These are phyloP conservation scores for Plutomurus gul DNA, from an alignment of 1,140 invertebrate genomes.

Conservation along the genomic window DNA sequence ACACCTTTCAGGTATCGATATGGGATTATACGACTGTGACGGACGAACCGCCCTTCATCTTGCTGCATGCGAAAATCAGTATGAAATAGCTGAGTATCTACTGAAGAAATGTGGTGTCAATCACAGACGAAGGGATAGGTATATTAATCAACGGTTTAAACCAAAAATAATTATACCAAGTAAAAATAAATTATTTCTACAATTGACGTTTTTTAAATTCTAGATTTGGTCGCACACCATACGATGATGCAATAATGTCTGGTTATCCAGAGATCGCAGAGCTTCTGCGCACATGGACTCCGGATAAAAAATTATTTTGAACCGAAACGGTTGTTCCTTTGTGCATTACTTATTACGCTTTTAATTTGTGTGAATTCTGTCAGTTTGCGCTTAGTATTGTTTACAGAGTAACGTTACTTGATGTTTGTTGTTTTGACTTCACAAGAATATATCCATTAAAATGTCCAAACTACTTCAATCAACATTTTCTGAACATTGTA, in stretches of 20 bases:
- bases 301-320: not conserved
- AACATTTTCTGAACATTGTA: no score
- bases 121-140: constrained; percentile 56
- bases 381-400: no score
- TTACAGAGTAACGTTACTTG: no score
- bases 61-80: constrained; percentile 86
- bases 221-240: not conserved
- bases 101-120: constrained; percentile 82
- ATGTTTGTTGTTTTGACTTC: no score
- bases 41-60: constrained; percentile 83
- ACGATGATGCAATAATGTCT: not conserved
- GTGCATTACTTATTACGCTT: no score
- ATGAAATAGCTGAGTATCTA: constrained; percentile 84
- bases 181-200: no score
- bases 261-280: not conserved
- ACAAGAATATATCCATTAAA: no score
- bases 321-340: no score
- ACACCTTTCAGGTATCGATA: constrained; percentile 89
- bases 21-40: constrained; percentile 88
- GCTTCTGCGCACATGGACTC: not conserved
- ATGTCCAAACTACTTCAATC: no score
- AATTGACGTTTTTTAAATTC: not conserved
- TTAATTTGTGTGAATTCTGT: no score
- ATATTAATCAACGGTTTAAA: not conserved
- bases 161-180: not conserved